phyloP scores from a whole-genome alignment of 2,797 vertebrate genomes.

The Acipenser ruthenus region DNA sequence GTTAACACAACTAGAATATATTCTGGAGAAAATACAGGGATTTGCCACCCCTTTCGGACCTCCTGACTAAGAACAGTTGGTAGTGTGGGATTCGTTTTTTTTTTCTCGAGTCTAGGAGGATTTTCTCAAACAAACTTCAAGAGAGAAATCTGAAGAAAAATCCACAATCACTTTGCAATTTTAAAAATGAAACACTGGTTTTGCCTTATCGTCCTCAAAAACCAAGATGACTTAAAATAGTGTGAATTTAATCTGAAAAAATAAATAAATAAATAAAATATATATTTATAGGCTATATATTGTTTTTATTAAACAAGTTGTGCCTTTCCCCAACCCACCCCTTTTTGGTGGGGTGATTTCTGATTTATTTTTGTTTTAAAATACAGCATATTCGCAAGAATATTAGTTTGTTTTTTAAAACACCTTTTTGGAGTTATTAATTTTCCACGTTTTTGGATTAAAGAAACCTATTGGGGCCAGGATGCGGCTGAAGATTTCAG shows the following conservation, averaged over 20 bases:
- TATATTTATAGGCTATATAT: conserved; percentile 13
- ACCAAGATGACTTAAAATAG: conserved; percentile 53
- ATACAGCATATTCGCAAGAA: conserved; percentile 8
- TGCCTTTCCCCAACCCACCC: conserved; percentile 29
- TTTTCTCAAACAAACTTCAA: conserved; percentile 26
- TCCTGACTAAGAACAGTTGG: conserved; percentile 28
- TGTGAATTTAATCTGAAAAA: conserved; percentile 27
- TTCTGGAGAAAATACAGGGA: conserved; percentile 32
- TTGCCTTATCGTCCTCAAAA: conserved; percentile 45
- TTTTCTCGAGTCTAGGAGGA: conserved; percentile 26
- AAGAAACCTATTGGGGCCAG: conserved; percentile 38
- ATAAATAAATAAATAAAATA: conserved; percentile 35
- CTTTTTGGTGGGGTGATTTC: conserved; percentile 32
- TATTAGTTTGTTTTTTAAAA: conserved; percentile 4
- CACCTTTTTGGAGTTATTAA: conserved; percentile 19
- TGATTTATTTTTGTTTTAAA: conserved; percentile 3
- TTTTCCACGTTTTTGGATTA: conserved; percentile 20
- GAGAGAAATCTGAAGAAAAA: conserved; percentile 48
- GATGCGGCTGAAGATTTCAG: conserved; percentile 54
- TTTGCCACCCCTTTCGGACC: conserved; percentile 34
- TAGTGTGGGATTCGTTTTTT: conserved; percentile 23
- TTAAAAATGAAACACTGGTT: conserved; percentile 55
- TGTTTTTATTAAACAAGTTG: conserved; percentile 33
- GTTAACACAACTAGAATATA: conserved; percentile 14
- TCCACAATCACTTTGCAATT: conserved; percentile 35